phyloP scores from a whole-genome alignment of 2,113 vertebrate genomes.

The Rynchops niger region DNA sequence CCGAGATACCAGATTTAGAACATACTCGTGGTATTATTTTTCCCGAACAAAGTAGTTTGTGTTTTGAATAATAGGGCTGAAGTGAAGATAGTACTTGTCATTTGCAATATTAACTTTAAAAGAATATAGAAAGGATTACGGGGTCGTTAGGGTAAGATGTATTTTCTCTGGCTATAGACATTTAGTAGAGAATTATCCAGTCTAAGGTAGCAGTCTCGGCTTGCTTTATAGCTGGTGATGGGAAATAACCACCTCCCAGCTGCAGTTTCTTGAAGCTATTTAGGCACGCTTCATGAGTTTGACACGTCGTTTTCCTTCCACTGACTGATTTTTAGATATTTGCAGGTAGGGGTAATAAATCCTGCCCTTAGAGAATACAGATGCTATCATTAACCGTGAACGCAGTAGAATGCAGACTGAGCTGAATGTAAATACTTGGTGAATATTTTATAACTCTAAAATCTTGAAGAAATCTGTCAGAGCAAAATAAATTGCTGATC shows the following conservation, averaged over 20 bases:
- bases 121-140: neutral
- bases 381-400: neutral
- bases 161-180: neutral
- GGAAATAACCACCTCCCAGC: neutral
- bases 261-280: neutral
- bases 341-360: neutral
- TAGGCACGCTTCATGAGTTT: neutral
- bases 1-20: neutral
- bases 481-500: neutral
- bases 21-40: neutral
- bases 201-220: neutral
- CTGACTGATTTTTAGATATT: neutral
- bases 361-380: neutral
- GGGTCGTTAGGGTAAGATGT: neutral
- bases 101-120: neutral
- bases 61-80: neutral
- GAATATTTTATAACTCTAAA: neutral
- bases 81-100: neutral
- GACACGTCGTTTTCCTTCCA: neutral
- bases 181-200: neutral
- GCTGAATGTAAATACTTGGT: neutral
- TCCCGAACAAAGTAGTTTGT: neutral
- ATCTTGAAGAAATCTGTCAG: neutral
- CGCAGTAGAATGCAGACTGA: neutral
- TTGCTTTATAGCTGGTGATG: neutral